Evolutionary conservation across 2,888 invertebrate genomes (phyloP).

Genomic region (Drosophila nigricruria): DNA sequence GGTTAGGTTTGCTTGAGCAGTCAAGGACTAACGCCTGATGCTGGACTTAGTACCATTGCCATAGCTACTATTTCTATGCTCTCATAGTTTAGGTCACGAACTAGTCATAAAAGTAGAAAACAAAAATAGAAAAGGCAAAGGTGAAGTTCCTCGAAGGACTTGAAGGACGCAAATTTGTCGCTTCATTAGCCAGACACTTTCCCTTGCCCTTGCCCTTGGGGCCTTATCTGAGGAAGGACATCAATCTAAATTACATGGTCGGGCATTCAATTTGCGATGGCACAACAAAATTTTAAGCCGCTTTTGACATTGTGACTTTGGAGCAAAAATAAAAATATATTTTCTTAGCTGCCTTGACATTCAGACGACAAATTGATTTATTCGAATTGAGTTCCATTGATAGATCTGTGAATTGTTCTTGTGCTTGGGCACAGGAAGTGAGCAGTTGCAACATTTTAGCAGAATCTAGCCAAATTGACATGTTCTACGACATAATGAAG

Average conservation of each 20-base stretch:
- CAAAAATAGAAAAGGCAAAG: slow-evolving; percentile 22
- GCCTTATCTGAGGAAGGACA: slow-evolving; percentile 39
- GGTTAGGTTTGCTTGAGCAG: slow-evolving; percentile 20
- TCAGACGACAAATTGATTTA: slow-evolving; percentile 75
- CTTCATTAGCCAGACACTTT: slow-evolving; percentile 53
- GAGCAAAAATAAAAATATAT: slow-evolving; percentile 58
- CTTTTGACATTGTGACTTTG: slow-evolving; percentile 40
- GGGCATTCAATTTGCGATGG: slow-evolving; percentile 42
- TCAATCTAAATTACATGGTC: slow-evolving; percentile 71
- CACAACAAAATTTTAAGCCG: slow-evolving; percentile 29
- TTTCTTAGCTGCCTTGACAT: slow-evolving; percentile 43
- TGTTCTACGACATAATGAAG: slow-evolving; percentile 77
- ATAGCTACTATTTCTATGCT: background rate
- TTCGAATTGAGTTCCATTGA: slow-evolving; percentile 43
- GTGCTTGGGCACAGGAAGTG: slow-evolving; percentile 58
- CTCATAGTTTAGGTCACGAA: slow-evolving; percentile 61
- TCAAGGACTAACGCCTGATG: slow-evolving; percentile 13
- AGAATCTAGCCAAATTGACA: slow-evolving; percentile 64
- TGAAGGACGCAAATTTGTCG: slow-evolving; percentile 40
- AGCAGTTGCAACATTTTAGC: slow-evolving; percentile 35
- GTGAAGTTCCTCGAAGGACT: slow-evolving; percentile 17
- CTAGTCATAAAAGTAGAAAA: slow-evolving; percentile 61
- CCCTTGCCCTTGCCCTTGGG: slow-evolving; percentile 35
- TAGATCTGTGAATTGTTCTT: slow-evolving; percentile 39
- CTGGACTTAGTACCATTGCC: slow-evolving; percentile 2